phyloP scores from a whole-genome alignment of 2,888 invertebrate species.

The Melinaea menophilus region DNA sequence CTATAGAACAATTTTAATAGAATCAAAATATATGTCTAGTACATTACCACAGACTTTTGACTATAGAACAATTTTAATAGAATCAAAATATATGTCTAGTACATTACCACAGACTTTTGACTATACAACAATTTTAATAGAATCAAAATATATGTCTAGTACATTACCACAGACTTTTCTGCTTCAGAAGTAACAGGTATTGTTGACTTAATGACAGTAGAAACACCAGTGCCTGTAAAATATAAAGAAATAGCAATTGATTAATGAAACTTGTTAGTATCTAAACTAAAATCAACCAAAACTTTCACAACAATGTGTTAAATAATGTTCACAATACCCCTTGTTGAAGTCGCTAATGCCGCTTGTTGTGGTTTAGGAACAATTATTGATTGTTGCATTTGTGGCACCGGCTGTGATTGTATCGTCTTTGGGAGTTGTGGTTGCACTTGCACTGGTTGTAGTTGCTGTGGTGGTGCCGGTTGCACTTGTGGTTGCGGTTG shows the following conservation, averaged over 20 bases:
- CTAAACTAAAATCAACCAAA: background rate
- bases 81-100: background rate
- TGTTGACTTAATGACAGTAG: background rate
- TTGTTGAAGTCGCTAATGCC: slow-evolving; percentile 1
- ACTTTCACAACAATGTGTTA: background rate
- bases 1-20: too few species aligned
- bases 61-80: background rate
- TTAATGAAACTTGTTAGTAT: background rate
- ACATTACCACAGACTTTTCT: background rate
- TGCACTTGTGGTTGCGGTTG: slow-evolving; percentile 14
- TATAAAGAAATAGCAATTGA: background rate
- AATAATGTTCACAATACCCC: slow-evolving; percentile 9
- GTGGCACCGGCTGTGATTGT: slow-evolving; percentile 21
- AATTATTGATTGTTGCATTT: slow-evolving; percentile 13
- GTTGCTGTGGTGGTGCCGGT: slow-evolving; percentile 18
- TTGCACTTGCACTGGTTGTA: slow-evolving; percentile 27
- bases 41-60: too few species aligned
- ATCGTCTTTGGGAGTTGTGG: slow-evolving; percentile 31
- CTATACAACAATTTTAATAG: too few species aligned
- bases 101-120: background rate
- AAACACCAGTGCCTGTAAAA: background rate
- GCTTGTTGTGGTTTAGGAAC: slow-evolving; percentile 20
- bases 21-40: too few species aligned
- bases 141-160: background rate
- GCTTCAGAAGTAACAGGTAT: background rate